Base-by-base conservation (phyloP, 2,113 vertebrate genomes). In the Ursus arctos region DNA sequence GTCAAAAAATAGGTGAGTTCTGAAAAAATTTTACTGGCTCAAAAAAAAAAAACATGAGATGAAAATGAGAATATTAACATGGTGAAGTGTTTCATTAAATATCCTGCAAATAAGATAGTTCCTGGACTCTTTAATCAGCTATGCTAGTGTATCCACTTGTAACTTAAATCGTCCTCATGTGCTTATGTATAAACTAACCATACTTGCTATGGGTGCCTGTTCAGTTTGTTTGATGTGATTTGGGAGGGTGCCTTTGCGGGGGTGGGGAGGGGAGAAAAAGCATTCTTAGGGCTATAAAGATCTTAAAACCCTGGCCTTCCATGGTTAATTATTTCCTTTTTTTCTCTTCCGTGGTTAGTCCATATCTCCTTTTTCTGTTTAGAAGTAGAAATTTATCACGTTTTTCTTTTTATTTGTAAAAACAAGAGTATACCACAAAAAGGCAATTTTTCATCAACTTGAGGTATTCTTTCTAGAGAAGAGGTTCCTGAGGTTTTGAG, bases 51-150 rank as follows among this genome's bases (percentile, higher is more conserved):
- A 87, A 79, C n/a, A 51, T n/a, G 15, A 88, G 77, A 40, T 80
- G 55, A 86, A 88, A 89, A 51, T 24, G 21, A 69, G 18, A 82
- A 33, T n/a, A 47, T 89, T 84, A 65, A 95, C 84, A 67, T 88
- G 65, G 71, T 8, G 31, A 67, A 51, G 5, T 87, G 2, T 92
- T 81, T 85, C 43, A 57, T 81, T 81, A 63, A 74, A 31, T 47
- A 49, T 57, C 9, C 24, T 21, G 28, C 24, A 82, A 13, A 43
- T 89, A 51, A 53, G 24, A n/a, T 24, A 77, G 88, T 85, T 95
- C 11, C 19, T 85, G 36, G 40, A 57, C 36, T 49, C 19, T 72
- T 85, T 65, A 72, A 22, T 71, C 21, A 51, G 14, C 0, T 12
- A 11, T 72, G 40, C 65, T 8, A 65, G 36, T 49, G 13, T 51